Base-by-base conservation (phyloP, 2,888 invertebrate species). In the Drosophila melanosoma region DNA sequence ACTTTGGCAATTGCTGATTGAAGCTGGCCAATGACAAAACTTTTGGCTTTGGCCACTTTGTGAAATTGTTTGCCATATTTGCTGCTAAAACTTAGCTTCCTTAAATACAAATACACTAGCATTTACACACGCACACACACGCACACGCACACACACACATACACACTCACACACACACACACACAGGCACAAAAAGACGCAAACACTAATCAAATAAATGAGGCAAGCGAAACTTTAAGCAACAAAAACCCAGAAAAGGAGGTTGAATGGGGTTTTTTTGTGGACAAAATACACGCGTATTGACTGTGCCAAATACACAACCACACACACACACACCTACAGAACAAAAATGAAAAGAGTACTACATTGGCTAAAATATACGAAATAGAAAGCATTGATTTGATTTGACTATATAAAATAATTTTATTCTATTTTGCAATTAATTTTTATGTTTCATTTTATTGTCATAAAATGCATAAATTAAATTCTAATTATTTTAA, bases 41-140 rank as follows among this genome's bases (percentile, higher is more conserved):
- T 86, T 86, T 90, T 73, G 76, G 70, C 70, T 69, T 63, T 69
- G 85, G 90, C 82, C 86, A 86, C 86, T 86, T 90, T 86, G 84
- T 75, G 76, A 88, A 90, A 90, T 86, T 86, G 86, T 86, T 88
- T 90, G 85, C 90, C 88, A 88, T 89, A 90, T 90, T 87, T 89
- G 89, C 89, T 81, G 87, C 74, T 61, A 60, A 83, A 86, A 86
- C 73, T 86, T 90, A 74, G 66, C 63, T 40, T 40, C 54, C n/a
- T n/a, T 65, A 66, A 51, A 61, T 48, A 38, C 48, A 52, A 53
- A 48, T 51, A 49, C 51, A 58, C 48, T 54, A 33, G 38, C 57
- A 53, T 38, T 59, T 20, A 48, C 17, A 26, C 57, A 59, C 15
- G 49, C 40, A 59, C 61, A 54, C 57, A 59, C 15, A 45, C 40